A percentile compares a stretch with the other conserved stretches of the same genome.
Evolutionary conservation across 2,113 vertebrate genomes (phyloP).

Genomic region (Calidris pygmaea): DNA sequence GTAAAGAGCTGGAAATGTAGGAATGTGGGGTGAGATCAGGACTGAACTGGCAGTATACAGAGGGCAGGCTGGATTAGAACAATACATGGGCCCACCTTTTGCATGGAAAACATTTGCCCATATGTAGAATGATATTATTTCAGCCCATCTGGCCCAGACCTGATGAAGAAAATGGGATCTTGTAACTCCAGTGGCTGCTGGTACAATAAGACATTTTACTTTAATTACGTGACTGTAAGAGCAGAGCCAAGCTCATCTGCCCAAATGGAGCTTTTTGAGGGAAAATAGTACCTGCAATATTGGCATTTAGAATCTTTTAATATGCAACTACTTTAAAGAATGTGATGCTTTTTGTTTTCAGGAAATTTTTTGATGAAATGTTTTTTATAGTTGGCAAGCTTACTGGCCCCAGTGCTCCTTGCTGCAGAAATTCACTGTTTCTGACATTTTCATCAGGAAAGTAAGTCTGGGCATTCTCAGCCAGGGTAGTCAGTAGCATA

Average conservation of each 20-base stretch:
- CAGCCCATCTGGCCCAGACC: background rate
- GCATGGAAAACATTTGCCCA: background rate
- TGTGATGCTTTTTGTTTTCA: background rate
- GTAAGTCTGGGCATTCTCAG: background rate
- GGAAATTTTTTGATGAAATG: fast-evolving
- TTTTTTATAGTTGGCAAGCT: background rate
- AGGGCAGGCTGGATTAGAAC: background rate
- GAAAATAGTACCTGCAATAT: background rate
- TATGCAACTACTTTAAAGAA: background rate
- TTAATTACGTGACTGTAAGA: background rate
- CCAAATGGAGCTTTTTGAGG: background rate
- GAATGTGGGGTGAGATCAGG: background rate
- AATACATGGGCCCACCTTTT: background rate
- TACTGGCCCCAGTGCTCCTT: background rate
- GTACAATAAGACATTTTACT: background rate
- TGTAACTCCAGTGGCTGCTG: background rate
- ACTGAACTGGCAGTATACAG: background rate
- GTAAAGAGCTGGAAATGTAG: background rate
- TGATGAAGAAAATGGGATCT: background rate
- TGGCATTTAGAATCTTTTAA: background rate
- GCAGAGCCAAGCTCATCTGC: background rate
- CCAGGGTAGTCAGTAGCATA: background rate
- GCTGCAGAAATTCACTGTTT: background rate
- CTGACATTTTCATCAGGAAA: background rate
- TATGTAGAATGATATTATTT: background rate